Conservation (phyloP, 2,888 invertebrate genomes). For the Agonopterix alstromeriana region DNA sequence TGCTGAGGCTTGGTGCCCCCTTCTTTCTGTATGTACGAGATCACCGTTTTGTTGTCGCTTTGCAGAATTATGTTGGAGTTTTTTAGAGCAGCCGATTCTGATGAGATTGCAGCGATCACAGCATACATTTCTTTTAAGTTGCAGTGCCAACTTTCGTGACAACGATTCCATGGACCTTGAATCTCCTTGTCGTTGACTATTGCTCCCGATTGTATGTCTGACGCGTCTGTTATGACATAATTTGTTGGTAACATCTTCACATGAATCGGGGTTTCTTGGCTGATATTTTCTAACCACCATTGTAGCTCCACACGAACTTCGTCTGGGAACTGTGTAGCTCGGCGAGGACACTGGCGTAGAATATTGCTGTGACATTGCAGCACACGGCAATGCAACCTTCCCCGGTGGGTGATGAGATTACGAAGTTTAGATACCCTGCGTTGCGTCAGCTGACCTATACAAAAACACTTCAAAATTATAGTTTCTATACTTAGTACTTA, state of each 20-base stretch:
- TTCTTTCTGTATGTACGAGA: not conserved
- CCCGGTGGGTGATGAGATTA: slow-evolving; percentile 12
- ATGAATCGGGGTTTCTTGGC: no score
- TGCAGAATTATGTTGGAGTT: not conserved
- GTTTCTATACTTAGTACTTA: no score
- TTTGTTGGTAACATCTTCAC: no score
- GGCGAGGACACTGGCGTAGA: not conserved
- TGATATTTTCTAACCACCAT: no score
- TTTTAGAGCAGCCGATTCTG: not conserved
- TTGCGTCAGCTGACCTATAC: slow-evolving; percentile 12
- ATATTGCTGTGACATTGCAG: slow-evolving; percentile 2
- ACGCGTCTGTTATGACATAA: no score
- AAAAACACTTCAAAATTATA: no score
- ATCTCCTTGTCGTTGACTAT: no score
- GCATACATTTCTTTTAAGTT: not conserved
- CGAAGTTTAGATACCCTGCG: slow-evolving; percentile 11
- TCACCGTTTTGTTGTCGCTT: not conserved
- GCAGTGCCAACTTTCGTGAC: not conserved
- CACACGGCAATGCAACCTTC: slow-evolving; percentile 12
- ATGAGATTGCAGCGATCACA: not conserved
- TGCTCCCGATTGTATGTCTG: no score
- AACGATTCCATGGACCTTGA: not conserved
- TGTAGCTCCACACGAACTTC: no score
- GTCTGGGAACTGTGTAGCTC: not conserved
- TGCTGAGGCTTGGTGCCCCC: not conserved